These are phyloP conservation scores for Gymnoscelis rufifasciata DNA, from an alignment of 2,888 invertebrate species.

Conservation along the genomic window DNA sequence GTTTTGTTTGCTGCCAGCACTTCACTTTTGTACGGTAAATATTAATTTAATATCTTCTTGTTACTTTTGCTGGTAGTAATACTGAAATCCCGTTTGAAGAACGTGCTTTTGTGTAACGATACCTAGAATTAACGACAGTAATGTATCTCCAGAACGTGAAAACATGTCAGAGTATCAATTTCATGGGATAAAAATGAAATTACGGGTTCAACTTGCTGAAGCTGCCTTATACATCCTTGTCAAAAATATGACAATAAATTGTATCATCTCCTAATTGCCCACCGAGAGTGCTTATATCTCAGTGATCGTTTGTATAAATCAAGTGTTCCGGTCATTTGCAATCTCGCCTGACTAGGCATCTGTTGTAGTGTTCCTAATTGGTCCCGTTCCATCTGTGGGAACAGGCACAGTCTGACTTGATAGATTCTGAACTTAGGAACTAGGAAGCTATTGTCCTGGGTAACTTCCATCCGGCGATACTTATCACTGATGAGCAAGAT, in stretches of 20 bases:
- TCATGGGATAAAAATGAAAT: no score
- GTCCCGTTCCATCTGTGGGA: constrained; percentile 29
- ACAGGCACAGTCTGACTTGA: constrained; percentile 33
- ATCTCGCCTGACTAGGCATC: constrained; percentile 38
- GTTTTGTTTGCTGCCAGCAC: constrained; percentile 52
- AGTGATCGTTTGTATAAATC: constrained; percentile 66
- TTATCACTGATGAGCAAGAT: neutral
- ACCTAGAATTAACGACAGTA: no score
- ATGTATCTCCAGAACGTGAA: no score
- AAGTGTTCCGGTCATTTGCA: constrained; percentile 50
- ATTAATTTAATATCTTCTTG: constrained; percentile 31
- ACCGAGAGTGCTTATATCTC: constrained; percentile 17
- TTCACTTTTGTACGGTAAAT: constrained; percentile 54
- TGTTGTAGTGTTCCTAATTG: constrained; percentile 22
- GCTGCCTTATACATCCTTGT: no score
- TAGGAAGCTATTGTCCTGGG: neutral
- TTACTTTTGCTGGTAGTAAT: constrained; percentile 6
- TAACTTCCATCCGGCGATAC: no score
- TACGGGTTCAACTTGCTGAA: no score
- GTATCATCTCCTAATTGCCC: neutral
- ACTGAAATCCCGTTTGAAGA: no score
- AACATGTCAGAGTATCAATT: no score
- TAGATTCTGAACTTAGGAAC: neutral
- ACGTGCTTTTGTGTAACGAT: no score
- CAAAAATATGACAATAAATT: no score